Conservation (phyloP, 2,113 vertebrate species). For the Notothenia coriiceps region DNA sequence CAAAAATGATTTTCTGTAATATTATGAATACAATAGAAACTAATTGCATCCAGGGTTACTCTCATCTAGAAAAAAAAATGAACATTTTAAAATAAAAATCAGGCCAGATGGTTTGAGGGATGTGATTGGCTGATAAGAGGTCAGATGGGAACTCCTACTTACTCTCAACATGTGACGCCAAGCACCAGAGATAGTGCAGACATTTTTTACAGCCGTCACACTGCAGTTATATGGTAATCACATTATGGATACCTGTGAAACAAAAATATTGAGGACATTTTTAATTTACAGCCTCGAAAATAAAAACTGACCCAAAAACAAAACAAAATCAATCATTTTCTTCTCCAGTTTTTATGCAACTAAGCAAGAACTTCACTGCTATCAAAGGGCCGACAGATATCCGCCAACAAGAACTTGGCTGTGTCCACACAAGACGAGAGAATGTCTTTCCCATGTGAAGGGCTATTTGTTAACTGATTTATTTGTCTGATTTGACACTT, state of each 20-base stretch:
- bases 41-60: slow-evolving; percentile 6
- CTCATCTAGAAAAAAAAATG: slow-evolving; percentile 26
- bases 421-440: slow-evolving; percentile 31
- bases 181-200: slow-evolving; percentile 52
- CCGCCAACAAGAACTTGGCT: slow-evolving; percentile 33
- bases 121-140: slow-evolving; percentile 68
- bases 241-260: slow-evolving; percentile 43
- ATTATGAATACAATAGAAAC: not conserved
- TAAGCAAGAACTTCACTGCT: slow-evolving; percentile 29
- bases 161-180: slow-evolving; percentile 55
- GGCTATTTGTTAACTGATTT: slow-evolving; percentile 39
- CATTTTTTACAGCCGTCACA: slow-evolving; percentile 58
- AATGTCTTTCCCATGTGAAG: slow-evolving; percentile 44
- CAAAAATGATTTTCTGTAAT: not conserved
- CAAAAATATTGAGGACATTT: slow-evolving; percentile 16
- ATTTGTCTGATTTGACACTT: slow-evolving; percentile 37
- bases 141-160: slow-evolving; percentile 74
- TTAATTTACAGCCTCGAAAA: slow-evolving; percentile 39
- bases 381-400: slow-evolving; percentile 39
- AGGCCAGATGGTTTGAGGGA: slow-evolving; percentile 60
- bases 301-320: slow-evolving; percentile 46
- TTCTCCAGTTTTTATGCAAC: slow-evolving; percentile 35
- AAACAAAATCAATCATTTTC: slow-evolving; percentile 37
- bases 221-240: slow-evolving; percentile 33
- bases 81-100: slow-evolving; percentile 69